phyloP scores from a whole-genome alignment of 2,888 invertebrate species.

The Hirudinaria manillensis region DNA sequence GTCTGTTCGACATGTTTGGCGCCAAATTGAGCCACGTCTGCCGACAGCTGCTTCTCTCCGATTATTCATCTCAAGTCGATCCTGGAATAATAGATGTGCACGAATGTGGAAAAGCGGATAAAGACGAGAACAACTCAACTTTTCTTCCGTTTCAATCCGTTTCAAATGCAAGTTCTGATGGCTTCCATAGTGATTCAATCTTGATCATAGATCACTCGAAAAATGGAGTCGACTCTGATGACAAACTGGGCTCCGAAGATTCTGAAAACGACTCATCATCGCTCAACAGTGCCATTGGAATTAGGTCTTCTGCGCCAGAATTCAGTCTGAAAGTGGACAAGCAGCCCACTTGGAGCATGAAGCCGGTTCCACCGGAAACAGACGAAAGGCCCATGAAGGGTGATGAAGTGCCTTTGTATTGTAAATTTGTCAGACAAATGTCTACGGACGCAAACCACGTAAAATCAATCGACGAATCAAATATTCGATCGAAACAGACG shows the following conservation, averaged over 20 bases:
- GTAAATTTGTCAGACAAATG: background rate
- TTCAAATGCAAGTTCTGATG: background rate
- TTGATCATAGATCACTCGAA: background rate
- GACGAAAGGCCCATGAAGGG: background rate
- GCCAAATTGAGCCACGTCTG: constrained; percentile 1
- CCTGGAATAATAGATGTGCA: background rate
- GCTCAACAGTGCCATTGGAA: too few relatives aligned
- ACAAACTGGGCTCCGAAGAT: background rate
- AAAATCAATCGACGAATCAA: too few relatives aligned
- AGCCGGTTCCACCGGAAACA: background rate
- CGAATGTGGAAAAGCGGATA: background rate
- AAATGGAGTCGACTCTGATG: background rate
- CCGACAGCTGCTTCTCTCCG: background rate
- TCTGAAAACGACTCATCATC: background rate
- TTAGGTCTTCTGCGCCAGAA: background rate
- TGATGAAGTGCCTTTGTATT: background rate
- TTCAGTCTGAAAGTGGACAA: constrained; percentile 6
- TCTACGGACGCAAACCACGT: background rate
- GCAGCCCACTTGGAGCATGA: constrained; percentile 12
- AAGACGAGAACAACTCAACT: background rate
- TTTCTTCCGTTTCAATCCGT: background rate
- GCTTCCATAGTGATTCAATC: too few relatives aligned
- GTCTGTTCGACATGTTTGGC: constrained; percentile 12
- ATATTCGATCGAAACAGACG: too few relatives aligned
- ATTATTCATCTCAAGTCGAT: background rate